A percentile compares a stretch with the other conserved stretches of the same genome.
Conservation (phyloP, 1,140 invertebrate species). For the Linepithema humile region DNA sequence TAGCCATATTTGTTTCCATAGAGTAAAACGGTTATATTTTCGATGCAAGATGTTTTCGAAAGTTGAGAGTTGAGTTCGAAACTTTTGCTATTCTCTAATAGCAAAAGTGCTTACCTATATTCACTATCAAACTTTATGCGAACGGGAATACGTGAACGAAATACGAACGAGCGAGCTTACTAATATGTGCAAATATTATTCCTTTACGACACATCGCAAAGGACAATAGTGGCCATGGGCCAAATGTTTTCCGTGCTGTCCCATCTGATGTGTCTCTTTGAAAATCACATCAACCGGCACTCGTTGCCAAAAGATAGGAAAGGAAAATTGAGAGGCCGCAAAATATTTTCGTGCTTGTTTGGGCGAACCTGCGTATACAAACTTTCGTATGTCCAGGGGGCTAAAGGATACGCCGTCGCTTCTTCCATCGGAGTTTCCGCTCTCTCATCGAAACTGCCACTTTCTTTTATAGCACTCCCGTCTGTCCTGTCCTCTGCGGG, state of each 20-base stretch:
- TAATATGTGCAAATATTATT: neutral
- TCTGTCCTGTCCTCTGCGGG: constrained; percentile 30
- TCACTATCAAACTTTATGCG: neutral
- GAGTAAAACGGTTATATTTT: neutral
- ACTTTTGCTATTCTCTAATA: neutral
- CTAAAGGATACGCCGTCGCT: constrained; percentile 28
- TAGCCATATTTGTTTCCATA: neutral
- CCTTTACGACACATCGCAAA: neutral
- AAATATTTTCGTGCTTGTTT: constrained; percentile 44
- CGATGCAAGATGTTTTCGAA: neutral
- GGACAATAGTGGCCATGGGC: constrained; percentile 18
- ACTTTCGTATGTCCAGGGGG: constrained; percentile 55
- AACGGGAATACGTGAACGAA: neutral
- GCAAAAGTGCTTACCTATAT: too few relatives aligned
- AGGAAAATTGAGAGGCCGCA: neutral
- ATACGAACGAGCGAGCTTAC: neutral
- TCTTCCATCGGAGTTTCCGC: constrained; percentile 60
- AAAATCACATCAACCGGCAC: constrained; percentile 22
- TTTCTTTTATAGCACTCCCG: constrained; percentile 57
- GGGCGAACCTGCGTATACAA: constrained; percentile 56
- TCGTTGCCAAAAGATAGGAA: neutral
- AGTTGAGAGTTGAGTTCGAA: too few relatives aligned
- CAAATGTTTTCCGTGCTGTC: constrained; percentile 42
- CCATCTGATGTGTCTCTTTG: neutral
- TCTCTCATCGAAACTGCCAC: constrained; percentile 64